Percentiles rank a stretch among this genome's conserved stretches.
Conservation (phyloP, 2,113 vertebrate species). For the Neogobius melanostomus region DNA sequence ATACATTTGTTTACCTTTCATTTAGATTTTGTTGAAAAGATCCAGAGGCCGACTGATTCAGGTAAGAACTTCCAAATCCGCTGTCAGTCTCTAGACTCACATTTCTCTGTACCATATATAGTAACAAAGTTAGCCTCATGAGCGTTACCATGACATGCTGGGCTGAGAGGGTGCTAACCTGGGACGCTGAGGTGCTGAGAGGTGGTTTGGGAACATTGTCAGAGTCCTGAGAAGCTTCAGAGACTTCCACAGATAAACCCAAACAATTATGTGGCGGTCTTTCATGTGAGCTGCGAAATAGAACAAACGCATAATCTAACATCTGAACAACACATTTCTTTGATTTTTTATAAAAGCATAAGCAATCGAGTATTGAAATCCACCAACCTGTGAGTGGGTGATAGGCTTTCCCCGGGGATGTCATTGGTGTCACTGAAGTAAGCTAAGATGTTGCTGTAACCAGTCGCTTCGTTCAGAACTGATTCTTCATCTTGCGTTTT, state of each 20-base stretch:
- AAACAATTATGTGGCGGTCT: constrained; percentile 21
- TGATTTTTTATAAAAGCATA: neutral
- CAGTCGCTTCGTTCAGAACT: constrained; percentile 22
- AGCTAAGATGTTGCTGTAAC: constrained; percentile 33
- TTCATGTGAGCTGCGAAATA: constrained; percentile 20
- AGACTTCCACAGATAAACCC: constrained; percentile 54
- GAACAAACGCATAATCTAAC: neutral
- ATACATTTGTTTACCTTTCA: constrained; percentile 54
- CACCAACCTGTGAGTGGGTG: constrained; percentile 61
- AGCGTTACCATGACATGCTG: neutral
- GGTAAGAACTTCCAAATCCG: constrained; percentile 66
- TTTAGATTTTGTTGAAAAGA: constrained; percentile 43
- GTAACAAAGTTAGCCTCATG: neutral
- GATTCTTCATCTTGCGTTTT: constrained; percentile 41
- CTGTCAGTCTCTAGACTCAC: constrained; percentile 71
- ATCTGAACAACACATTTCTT: neutral
- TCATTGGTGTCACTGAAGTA: constrained; percentile 20
- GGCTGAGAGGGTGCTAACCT: constrained; percentile 43
- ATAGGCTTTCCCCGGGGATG: constrained; percentile 17
- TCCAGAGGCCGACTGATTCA: constrained; percentile 53
- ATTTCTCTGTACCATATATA: constrained; percentile 56
- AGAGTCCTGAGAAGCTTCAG: constrained; percentile 28
- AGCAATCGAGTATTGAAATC: neutral
- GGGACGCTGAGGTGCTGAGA: constrained; percentile 39
- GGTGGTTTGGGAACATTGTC: constrained; percentile 21